A percentile compares a stretch with the other conserved stretches of the same genome.
These are phyloP conservation scores for Pimpla rufipes DNA, from an alignment of 2,888 invertebrate genomes.

Conservation along the genomic window DNA sequence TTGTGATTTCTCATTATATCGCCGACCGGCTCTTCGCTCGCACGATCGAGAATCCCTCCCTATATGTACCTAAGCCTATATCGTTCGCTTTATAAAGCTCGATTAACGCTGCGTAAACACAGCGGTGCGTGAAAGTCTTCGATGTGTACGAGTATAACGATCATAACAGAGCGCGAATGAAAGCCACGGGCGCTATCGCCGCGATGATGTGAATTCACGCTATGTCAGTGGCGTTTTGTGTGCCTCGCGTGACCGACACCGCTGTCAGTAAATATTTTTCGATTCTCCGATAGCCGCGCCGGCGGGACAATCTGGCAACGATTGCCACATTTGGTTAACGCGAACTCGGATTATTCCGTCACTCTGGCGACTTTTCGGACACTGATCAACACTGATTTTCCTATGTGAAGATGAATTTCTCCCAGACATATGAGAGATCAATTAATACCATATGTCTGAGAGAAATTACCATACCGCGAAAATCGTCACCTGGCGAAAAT, in stretches of 20 bases:
- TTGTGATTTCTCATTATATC: conserved; percentile 60
- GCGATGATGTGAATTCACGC: conserved; percentile 40
- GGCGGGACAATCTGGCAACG: too few relatives aligned
- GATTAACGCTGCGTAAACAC: conserved; percentile 57
- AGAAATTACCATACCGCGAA: too few relatives aligned
- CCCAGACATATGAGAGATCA: too few relatives aligned
- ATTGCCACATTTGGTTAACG: too few relatives aligned
- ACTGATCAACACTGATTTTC: too few relatives aligned
- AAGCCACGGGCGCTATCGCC: conserved; percentile 2
- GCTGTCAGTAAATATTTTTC: conserved; percentile 38
- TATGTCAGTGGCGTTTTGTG: background rate
- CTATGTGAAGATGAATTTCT: too few relatives aligned
- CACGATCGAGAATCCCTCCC: conserved; percentile 19
- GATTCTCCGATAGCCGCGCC: conserved; percentile 31
- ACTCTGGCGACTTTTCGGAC: too few relatives aligned
- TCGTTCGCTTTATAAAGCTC: conserved; percentile 52
- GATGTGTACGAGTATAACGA: conserved; percentile 6
- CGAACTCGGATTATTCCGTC: too few relatives aligned
- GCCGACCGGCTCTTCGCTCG: conserved; percentile 43
- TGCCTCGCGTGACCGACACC: conserved; percentile 51
- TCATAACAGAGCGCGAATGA: conserved; percentile 26
- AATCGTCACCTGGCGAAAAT: too few relatives aligned
- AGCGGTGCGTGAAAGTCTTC: conserved; percentile 14
- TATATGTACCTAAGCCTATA: conserved; percentile 27
- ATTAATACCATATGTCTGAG: too few relatives aligned